These are phyloP conservation scores for Thysanoteuthis rhombus DNA, from an alignment of 2,888 invertebrate species.

Conservation along the genomic window DNA sequence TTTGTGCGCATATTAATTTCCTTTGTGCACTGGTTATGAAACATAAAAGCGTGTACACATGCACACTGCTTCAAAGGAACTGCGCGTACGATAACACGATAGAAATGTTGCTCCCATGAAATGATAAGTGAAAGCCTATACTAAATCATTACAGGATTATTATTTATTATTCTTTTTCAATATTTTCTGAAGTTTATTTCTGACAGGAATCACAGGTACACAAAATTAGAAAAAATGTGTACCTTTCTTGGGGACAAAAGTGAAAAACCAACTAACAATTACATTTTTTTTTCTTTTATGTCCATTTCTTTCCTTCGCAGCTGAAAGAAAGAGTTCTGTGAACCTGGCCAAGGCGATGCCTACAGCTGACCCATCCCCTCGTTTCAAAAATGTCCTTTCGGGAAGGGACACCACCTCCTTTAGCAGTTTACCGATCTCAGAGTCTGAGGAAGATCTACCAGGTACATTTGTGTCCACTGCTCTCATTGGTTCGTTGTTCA, in stretches of 20 bases:
- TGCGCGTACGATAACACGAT: no score
- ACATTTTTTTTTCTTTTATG: not conserved
- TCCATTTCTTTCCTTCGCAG: slow-evolving; percentile 32
- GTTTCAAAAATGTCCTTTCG: not conserved
- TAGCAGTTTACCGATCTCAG: slow-evolving; percentile 59
- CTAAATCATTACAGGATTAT: not conserved
- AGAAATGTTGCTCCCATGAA: not conserved
- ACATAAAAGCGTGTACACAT: no score
- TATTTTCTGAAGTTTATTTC: not conserved
- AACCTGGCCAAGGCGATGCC: slow-evolving; percentile 54
- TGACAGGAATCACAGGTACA: not conserved
- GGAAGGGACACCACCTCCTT: slow-evolving; percentile 52
- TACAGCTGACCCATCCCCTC: slow-evolving; percentile 31
- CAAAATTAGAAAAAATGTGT: not conserved
- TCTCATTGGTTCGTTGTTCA: not conserved
- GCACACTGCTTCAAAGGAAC: no score
- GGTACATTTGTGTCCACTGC: slow-evolving; percentile 41
- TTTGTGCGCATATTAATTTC: no score
- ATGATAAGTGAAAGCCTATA: not conserved
- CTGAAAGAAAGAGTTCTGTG: slow-evolving; percentile 54
- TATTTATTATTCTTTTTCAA: not conserved
- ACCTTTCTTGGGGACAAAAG: not conserved
- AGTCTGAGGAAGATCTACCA: slow-evolving; percentile 60
- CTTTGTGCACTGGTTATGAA: no score
- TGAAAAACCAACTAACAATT: not conserved